Conservation (phyloP, 2,888 invertebrate species). For the Aleiodes testaceus region DNA sequence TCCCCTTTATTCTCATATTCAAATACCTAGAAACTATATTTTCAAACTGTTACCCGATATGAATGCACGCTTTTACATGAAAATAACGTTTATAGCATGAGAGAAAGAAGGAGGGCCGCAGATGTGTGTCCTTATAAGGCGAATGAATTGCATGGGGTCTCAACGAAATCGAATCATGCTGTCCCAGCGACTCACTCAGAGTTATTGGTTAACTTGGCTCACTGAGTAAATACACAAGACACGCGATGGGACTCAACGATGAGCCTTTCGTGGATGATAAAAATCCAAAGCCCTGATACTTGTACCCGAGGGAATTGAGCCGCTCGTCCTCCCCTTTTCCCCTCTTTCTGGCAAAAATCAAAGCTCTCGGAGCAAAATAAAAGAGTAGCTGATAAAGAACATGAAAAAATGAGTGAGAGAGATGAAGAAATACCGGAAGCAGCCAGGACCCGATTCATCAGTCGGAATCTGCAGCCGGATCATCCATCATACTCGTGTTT, state of each 20-base stretch:
- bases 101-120: no score
- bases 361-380: constrained; percentile 16
- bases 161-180: constrained; percentile 5
- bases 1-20: no score
- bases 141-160: constrained; percentile 17
- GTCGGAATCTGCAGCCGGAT: constrained; percentile 40
- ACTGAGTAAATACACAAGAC: constrained; percentile 25
- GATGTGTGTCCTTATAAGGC: constrained; percentile 15
- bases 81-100: no score
- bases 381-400: constrained; percentile 3
- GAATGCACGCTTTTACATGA: no score
- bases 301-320: constrained; percentile 12
- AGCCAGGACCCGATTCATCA: constrained; percentile 41
- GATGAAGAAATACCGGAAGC: constrained; percentile 42
- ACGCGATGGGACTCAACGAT: constrained; percentile 30
- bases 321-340: not conserved
- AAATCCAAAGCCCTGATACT: constrained; percentile 10
- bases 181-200: not conserved
- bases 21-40: no score
- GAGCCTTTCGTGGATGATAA: constrained; percentile 19
- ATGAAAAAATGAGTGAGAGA: constrained; percentile 14
- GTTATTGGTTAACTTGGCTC: constrained; percentile 25
- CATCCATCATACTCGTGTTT: constrained; percentile 41
- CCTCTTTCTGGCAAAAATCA: not conserved
- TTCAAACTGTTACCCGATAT: no score